A percentile compares a stretch with the other conserved stretches of the same genome.
These are phyloP conservation scores for Heteropelma amictum DNA, from an alignment of 2,888 invertebrate species.

Conservation along the genomic window DNA sequence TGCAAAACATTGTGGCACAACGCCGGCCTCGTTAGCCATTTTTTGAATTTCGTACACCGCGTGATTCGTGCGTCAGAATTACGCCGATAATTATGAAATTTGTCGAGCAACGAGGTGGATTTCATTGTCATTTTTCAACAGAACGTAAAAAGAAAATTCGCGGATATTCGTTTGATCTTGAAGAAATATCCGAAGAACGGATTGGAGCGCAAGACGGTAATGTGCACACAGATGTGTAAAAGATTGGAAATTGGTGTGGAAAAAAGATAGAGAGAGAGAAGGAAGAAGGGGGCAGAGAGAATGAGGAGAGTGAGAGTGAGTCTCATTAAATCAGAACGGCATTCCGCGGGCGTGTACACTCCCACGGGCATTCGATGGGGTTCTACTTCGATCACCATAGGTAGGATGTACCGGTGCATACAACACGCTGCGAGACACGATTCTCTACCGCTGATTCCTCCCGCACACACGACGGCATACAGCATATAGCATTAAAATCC, in stretches of 20 bases:
- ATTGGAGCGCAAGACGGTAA: not conserved
- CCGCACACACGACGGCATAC: constrained; percentile 40
- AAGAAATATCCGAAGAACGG: constrained; percentile 25
- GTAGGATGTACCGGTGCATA: constrained; percentile 72
- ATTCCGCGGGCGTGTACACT: constrained; percentile 78
- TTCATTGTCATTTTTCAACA: too few relatives aligned
- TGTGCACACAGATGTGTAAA: not conserved
- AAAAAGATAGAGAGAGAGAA: constrained; percentile 20
- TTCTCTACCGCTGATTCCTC: constrained; percentile 57
- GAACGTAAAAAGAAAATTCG: not conserved
- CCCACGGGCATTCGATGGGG: constrained; percentile 77
- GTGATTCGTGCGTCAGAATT: too few relatives aligned
- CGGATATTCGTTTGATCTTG: constrained; percentile 9
- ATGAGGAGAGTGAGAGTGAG: constrained; percentile 49
- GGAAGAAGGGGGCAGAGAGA: constrained; percentile 3
- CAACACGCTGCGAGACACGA: constrained; percentile 77
- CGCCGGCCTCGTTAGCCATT: too few relatives aligned
- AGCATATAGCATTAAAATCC: constrained; percentile 7
- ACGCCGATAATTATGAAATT: too few relatives aligned
- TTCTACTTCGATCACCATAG: constrained; percentile 76
- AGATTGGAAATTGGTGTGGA: constrained; percentile 1
- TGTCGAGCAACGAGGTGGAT: too few relatives aligned
- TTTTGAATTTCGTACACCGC: too few relatives aligned
- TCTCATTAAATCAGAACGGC: constrained; percentile 77
- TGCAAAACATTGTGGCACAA: too few relatives aligned